Evolutionary conservation across 2,113 vertebrate genomes (phyloP).

Genomic region (Erinaceus europaeus): DNA sequence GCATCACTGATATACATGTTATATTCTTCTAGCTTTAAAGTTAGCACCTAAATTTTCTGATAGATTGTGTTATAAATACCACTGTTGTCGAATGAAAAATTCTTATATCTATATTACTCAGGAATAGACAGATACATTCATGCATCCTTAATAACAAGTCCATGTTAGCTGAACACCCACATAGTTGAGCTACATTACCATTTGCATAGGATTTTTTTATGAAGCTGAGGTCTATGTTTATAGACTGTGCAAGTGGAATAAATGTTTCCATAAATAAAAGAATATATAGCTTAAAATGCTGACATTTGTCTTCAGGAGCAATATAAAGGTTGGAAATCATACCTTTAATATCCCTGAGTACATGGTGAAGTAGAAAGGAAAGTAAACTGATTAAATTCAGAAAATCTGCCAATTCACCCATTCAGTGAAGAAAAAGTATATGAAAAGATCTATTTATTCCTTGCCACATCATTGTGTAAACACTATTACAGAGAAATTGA

Average conservation of each 20-base stretch:
- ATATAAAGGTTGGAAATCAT: background rate
- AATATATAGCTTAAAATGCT: conserved; percentile 3
- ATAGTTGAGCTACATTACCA: conserved; percentile 55
- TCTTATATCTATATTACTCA: conserved; percentile 49
- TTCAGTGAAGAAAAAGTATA: background rate
- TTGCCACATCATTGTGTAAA: background rate
- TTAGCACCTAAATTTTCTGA: conserved; percentile 72
- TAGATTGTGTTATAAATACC: conserved; percentile 63
- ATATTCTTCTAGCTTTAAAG: conserved; percentile 69
- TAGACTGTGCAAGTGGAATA: background rate
- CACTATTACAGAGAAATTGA: background rate
- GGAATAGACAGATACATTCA: conserved; percentile 29
- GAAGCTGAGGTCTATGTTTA: background rate
- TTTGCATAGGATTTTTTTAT: background rate
- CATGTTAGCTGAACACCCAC: background rate
- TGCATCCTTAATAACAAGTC: background rate
- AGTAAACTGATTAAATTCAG: background rate
- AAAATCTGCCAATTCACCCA: background rate
- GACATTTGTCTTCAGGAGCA: conserved; percentile 2
- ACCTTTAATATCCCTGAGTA: background rate
- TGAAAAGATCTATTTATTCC: background rate
- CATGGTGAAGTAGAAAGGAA: background rate
- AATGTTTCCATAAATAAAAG: background rate
- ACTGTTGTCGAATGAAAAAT: conserved; percentile 60
- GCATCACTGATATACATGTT: conserved; percentile 72